A percentile compares a stretch with the other conserved stretches of the same genome.
phyloP scores from a whole-genome alignment of 2,797 vertebrate genomes.

The Acipenser ruthenus region DNA sequence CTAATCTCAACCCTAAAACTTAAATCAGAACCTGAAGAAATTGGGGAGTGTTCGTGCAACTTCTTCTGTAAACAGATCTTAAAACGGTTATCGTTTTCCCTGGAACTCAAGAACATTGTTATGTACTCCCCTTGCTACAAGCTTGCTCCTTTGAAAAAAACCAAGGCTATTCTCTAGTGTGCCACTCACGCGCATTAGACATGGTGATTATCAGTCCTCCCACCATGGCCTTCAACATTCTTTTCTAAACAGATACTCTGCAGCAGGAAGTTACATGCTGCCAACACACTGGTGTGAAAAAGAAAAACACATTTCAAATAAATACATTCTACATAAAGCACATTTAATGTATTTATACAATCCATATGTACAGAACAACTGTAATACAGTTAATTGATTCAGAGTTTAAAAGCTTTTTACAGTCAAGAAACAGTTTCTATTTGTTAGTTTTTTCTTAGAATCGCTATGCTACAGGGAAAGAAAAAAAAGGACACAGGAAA shows the following conservation, averaged over 20 bases:
- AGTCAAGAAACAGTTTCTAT: conserved; percentile 17
- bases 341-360: conserved; percentile 64
- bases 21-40: too few species aligned
- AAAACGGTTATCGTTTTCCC: too few species aligned
- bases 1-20: too few species aligned
- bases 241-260: not conserved
- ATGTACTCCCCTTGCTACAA: too few species aligned
- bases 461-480: not conserved
- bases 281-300: not conserved
- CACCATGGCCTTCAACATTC: not conserved
- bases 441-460: conserved; percentile 2
- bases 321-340: conserved; percentile 20
- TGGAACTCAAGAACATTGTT: too few species aligned
- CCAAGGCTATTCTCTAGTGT: too few species aligned
- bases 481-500: not conserved
- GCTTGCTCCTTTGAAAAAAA: too few species aligned
- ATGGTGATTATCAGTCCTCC: not conserved
- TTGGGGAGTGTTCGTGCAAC: too few species aligned
- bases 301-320: not conserved
- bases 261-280: not conserved
- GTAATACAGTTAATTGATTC: conserved; percentile 30
- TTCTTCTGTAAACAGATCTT: too few species aligned
- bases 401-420: conserved; percentile 35
- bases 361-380: conserved; percentile 62
- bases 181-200: not conserved